phyloP scores from a whole-genome alignment of 2,113 vertebrate genomes.

The Pluvialis apricaria region DNA sequence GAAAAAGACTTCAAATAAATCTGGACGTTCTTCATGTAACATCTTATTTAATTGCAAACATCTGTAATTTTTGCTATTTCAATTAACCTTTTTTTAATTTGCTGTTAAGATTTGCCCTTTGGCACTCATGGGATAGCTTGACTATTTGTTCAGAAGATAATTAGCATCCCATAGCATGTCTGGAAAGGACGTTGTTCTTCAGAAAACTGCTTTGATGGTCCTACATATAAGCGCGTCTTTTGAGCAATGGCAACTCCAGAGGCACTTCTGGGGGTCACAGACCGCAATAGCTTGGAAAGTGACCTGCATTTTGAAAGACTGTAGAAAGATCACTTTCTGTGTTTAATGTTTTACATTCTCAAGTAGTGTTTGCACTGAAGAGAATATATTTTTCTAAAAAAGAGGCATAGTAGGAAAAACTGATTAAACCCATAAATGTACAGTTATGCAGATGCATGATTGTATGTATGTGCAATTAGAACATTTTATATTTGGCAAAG shows the following conservation, averaged over 20 bases:
- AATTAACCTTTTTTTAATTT: constrained; percentile 54
- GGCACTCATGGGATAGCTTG: constrained; percentile 6
- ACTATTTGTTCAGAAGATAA: constrained; percentile 50
- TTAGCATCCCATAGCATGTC: constrained; percentile 1
- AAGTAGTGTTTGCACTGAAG: background rate
- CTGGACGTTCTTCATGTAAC: background rate
- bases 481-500: background rate
- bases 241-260: background rate
- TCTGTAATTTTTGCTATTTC: constrained; percentile 58
- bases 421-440: background rate
- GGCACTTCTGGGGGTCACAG: background rate
- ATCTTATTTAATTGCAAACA: constrained; percentile 56
- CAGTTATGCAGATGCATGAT: background rate
- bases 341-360: background rate
- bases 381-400: background rate
- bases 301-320: background rate
- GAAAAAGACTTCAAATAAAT: background rate
- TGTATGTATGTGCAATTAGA: background rate
- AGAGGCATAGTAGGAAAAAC: background rate
- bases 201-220: background rate
- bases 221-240: background rate
- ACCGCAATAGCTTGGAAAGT: background rate
- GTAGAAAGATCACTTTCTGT: background rate
- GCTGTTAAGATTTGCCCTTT: constrained; percentile 31
- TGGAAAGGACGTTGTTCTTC: background rate